Base-by-base conservation (phyloP, 1,140 invertebrate species). In the Anthonomus grandis region DNA sequence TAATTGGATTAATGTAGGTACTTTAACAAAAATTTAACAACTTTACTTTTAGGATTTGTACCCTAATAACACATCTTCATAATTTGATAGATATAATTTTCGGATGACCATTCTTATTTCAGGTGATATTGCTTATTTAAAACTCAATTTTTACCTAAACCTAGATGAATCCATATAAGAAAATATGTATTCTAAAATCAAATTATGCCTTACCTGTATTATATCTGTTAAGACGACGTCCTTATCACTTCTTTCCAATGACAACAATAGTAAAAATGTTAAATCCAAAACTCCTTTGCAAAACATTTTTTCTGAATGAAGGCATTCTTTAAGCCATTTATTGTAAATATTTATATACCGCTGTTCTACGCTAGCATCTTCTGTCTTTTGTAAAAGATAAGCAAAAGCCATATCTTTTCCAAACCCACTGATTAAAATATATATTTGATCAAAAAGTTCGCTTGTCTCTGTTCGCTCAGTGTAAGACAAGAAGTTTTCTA, bases 191-290 rank as follows among this genome's bases (percentile, higher is more conserved):
- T n/a, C n/a, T n/a, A n/a, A n/a, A n/a, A n/a, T n/a, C n/a, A n/a
- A n/a, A n/a, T n/a, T n/a, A n/a, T n/a, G n/a, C n/a, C 53, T 55
- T 73, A 81, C 79, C 72, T 78, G 64, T 36, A 73, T 66, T 10
- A 83, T 69, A 1, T 75, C 75, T 31, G 76, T 65, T 44, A 86
- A 71, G 34, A 85, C 72, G 10, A 64, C 63, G 42, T 76, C 64
- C 57, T 80, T 79, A 24, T 80, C 74, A 2, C 65, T 58, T 17
- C 74, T 63, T 38, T 73, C 62, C 44, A 81, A 65, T 59, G 80
- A 76, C 27, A 72, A 76, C 12, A 83, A 69, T 22, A 86, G 66
- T 50, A 75, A 74, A 64, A 86, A 85, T 52, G 81, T 76, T 13
- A 87, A 75, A 63, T 81, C 76, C 5, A 86, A 68, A 3, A 82